These are phyloP conservation scores for Microchrysa polita DNA, from an alignment of 2,888 invertebrate genomes.

Conservation along the genomic window DNA sequence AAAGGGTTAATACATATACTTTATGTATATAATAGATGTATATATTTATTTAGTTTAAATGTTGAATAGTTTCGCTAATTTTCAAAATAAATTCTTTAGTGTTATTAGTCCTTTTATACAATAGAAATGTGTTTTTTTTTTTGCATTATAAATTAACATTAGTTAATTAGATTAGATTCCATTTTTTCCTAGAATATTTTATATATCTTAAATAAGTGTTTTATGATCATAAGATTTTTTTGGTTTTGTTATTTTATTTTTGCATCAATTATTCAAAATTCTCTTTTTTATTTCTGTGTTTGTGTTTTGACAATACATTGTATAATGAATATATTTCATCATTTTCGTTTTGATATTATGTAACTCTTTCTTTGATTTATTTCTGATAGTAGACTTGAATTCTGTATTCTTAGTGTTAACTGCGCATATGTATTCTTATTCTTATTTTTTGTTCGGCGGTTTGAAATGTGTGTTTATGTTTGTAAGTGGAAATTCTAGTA, in stretches of 20 bases:
- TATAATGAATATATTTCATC: too few species aligned
- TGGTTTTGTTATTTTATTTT: neutral
- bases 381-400: too few species aligned
- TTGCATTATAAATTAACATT: neutral
- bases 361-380: too few species aligned
- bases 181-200: slow-evolving; percentile 10
- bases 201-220: neutral
- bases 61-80: neutral
- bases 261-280: neutral
- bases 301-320: too few species aligned
- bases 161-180: neutral
- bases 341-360: too few species aligned
- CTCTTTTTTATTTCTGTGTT: neutral
- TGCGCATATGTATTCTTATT: too few species aligned
- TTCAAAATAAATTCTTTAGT: slow-evolving; percentile 8
- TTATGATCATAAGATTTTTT: slow-evolving; percentile 1
- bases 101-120: neutral
- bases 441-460: too few species aligned
- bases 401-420: too few species aligned
- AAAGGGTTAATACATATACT: neutral
- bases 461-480: too few species aligned
- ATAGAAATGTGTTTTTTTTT: neutral
- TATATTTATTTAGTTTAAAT: neutral
- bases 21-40: neutral
- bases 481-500: too few species aligned